Evolutionary conservation across 2,113 vertebrate genomes (phyloP), one percentile per base, ranked within the genome.

Genomic region (Cisticola juncidis): DNA sequence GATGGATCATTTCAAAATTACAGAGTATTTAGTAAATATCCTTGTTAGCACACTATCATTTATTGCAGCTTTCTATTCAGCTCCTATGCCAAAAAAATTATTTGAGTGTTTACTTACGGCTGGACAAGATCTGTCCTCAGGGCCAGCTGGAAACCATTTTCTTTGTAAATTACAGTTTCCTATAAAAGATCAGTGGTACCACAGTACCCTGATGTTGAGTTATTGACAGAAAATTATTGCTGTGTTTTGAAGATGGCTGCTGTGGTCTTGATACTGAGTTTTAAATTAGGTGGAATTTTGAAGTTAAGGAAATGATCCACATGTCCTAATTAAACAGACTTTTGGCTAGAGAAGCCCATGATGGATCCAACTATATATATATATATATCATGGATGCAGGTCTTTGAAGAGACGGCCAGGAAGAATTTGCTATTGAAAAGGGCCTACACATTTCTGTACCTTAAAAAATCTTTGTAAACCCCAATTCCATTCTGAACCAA

Each of bases 131-230:
- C 21, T 81, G 44, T 79, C 40, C 40, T 60, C 36, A 42, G 48
- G 48, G 36, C 42, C 90, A 90, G 44, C 58, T 91, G 87, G 78
- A 71, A 95, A 56, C 31, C 3, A 65, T 91, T 84, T 78, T 9
- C 48, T 87, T 71, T 79, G 47, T 66, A 94, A 94, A 94, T 90
- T 79, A 66, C 36, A 76, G 65, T 72, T 81, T 94, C n/a, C 73
- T 85, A 68, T 85, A 89, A 85, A 83, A 76, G 23, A 31, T 68
- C 48, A 33, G 44, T 58, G 65, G 13, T 58, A 64, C 51, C 58
- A 68, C 56, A 68, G 20, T 64, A 66, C 2, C 7, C 60, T 78
- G 29, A 61, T 58, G n/a, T 64, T 56, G n/a, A 68, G 17, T 54
- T 79, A 31, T 9, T 25, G 29, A 53, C 36, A 60, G 73, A 81